Base-by-base conservation (phyloP, 2,113 vertebrate species). In the Gallinago jamesoni region DNA sequence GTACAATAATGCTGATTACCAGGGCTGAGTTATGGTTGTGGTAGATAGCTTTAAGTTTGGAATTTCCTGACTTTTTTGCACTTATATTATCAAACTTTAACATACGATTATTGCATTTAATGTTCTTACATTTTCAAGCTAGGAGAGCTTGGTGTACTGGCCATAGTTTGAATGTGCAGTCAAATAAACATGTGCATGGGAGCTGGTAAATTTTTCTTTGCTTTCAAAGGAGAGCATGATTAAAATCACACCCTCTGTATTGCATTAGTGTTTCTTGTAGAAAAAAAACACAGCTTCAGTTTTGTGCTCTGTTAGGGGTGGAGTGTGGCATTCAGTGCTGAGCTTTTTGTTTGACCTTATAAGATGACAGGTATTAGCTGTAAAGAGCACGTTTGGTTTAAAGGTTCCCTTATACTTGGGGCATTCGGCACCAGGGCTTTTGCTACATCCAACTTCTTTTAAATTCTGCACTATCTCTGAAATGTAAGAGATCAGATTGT, bases 21-120 rank as follows among this genome's bases (percentile, higher is more conserved):
- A 84, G 53, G 55, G 31, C 57, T 95, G 77, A 85, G 69, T 78
- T 82, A 84, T 55, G 33, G 45, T 27, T 79, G 52, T 92, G 93
- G 87, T n/a, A 89, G 81, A 90, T 91, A 78, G 56, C 73, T 89
- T 97, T 96, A 72, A 91, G 88, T 96, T 89, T 70, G 41, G 91
- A 93, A 87, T 97, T 95, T 91, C 92, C 93, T 96, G 94, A 43
- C 55, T 97, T 96, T 85, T 87, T 80, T 33, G 5, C 78, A 52
- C 92, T 96, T 96, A 75, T 0, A 28, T 69, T 94, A 82, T 95
- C 75, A 57, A 64, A 39, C 39, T 76, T 95, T 52, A 91, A 64
- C 47, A 28, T 7, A 0, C 4, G 41, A 55, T 67, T 63, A 67
- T 28, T 80, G 43, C 22, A 19, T 64, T 84, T 72, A 25, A 21